These are phyloP conservation scores for Drosophila tropicalis DNA, from an alignment of 1,140 invertebrate species.

Conservation along the genomic window DNA sequence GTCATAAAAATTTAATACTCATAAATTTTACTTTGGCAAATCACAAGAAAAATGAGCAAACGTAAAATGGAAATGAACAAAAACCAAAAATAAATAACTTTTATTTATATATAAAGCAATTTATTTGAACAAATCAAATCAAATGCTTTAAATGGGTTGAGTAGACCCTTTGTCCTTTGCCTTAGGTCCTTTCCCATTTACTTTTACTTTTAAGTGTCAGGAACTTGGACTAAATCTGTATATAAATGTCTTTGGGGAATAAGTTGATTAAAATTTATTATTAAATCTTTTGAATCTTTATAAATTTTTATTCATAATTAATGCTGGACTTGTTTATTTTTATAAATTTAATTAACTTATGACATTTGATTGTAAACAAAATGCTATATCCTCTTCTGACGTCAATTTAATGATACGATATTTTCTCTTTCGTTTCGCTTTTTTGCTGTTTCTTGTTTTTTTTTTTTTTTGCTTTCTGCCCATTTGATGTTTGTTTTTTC, in stretches of 20 bases:
- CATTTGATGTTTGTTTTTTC: slow-evolving; percentile 44
- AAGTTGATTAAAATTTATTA: neutral
- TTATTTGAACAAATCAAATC: slow-evolving; percentile 43
- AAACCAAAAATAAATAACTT: slow-evolving; percentile 32
- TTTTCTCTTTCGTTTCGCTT: slow-evolving; percentile 10
- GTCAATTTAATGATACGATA: slow-evolving; percentile 38
- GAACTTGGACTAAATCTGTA: too few relatives aligned
- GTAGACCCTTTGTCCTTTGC: too few relatives aligned
- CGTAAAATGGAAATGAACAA: slow-evolving; percentile 26
- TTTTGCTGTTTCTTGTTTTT: slow-evolving; percentile 22
- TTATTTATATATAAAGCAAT: slow-evolving; percentile 54
- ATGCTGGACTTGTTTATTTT: slow-evolving; percentile 22
- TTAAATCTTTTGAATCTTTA: slow-evolving; percentile 2
- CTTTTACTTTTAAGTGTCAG: neutral
- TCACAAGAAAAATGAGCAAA: slow-evolving; percentile 36
- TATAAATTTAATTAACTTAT: slow-evolving; percentile 41
- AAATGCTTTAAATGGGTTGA: neutral
- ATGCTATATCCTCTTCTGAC: slow-evolving; percentile 54
- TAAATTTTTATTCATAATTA: slow-evolving; percentile 7
- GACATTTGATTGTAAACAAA: slow-evolving; percentile 50
- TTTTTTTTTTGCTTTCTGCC: slow-evolving; percentile 16
- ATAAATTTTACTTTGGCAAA: slow-evolving; percentile 54
- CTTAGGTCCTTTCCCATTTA: neutral
- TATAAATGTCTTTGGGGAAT: neutral
- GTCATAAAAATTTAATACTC: slow-evolving; percentile 62